Evolutionary conservation across 2,888 invertebrate genomes (phyloP).

Genomic region (Chaitophorus viminalis): DNA sequence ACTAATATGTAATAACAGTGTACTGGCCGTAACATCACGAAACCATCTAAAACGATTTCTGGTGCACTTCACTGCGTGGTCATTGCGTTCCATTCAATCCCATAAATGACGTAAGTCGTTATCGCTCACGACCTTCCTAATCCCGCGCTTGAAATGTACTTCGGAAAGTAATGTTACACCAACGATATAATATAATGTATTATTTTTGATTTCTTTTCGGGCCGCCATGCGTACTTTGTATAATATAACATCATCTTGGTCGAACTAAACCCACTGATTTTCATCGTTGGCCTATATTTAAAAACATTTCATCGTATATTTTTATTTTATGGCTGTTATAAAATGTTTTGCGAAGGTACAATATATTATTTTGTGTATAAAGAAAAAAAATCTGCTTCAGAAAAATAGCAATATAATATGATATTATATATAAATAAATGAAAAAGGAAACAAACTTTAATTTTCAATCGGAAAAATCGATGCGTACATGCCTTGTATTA

Average conservation of each 20-base stretch:
- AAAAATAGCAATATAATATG: neutral
- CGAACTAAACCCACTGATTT: neutral
- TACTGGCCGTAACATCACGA: neutral
- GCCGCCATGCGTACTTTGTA: neutral
- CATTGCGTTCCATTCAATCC: constrained; percentile 26
- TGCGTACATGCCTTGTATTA: neutral
- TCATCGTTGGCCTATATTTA: neutral
- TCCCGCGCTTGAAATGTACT: neutral
- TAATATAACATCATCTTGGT: neutral
- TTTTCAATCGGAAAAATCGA: neutral
- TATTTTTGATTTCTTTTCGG: constrained; percentile 10
- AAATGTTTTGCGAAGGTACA: neutral
- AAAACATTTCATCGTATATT: neutral
- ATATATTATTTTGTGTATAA: neutral
- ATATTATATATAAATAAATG: neutral
- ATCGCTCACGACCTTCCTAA: neutral
- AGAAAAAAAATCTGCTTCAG: neutral
- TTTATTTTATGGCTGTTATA: neutral
- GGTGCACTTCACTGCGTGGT: neutral
- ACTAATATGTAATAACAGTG: neutral
- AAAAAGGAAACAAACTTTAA: neutral
- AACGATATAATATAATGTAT: neutral
- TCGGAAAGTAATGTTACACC: neutral
- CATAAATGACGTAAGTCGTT: constrained; percentile 38
- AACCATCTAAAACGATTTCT: constrained; percentile 18